phyloP scores from a whole-genome alignment of 2,113 vertebrate species.

The Erinaceus europaeus region DNA sequence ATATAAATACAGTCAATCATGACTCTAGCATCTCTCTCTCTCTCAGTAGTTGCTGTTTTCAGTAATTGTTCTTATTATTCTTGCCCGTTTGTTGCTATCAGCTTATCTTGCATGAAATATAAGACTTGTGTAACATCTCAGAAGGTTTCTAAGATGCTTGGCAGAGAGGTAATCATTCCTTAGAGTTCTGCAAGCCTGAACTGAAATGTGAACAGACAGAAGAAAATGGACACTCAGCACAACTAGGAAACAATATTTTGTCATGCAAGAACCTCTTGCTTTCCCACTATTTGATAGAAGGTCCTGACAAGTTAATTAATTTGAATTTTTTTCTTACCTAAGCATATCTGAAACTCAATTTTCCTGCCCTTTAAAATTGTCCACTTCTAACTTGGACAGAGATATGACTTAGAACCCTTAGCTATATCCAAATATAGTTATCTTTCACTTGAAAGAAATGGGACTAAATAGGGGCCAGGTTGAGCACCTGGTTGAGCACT shows the following conservation, averaged over 20 bases:
- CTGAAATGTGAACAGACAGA: not conserved
- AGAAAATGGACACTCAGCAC: conserved; percentile 28
- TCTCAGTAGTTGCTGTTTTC: not conserved
- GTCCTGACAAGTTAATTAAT: conserved; percentile 52
- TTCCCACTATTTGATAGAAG: not conserved
- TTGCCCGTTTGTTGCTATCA: not conserved
- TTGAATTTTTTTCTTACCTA: conserved; percentile 50
- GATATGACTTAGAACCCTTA: not conserved
- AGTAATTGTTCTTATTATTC: not conserved
- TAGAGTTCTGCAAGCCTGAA: conserved; percentile 32
- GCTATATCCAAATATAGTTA: not conserved
- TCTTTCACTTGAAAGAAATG: not conserved
- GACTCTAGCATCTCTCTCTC: not conserved
- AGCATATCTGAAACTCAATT: conserved; percentile 14
- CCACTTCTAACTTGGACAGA: not conserved
- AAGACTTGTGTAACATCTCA: not conserved
- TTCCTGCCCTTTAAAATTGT: not conserved
- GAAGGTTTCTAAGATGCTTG: conserved; percentile 9
- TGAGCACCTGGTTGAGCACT: too few species aligned
- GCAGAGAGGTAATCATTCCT: not conserved
- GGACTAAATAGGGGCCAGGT: not conserved
- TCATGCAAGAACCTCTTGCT: not conserved
- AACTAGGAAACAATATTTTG: not conserved
- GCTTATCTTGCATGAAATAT: not conserved
- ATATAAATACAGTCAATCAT: not conserved